A percentile compares a stretch with the other conserved stretches of the same genome.
Evolutionary conservation across 2,113 vertebrate species (phyloP).

Genomic region (Mormyrus lacerda): DNA sequence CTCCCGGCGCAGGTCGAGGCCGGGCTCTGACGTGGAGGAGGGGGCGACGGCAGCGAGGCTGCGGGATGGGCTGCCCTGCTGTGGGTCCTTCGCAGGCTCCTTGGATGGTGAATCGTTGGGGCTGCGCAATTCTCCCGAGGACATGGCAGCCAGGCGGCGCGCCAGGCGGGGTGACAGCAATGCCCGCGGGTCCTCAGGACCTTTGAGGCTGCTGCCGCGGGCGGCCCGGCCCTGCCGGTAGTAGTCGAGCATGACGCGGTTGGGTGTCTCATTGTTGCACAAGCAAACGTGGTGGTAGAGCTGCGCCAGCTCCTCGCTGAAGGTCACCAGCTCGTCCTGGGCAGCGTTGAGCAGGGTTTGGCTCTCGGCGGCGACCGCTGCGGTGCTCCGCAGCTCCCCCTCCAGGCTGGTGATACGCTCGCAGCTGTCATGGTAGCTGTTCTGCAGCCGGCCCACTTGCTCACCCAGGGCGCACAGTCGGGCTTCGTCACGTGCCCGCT

Average conservation of each 20-base stretch:
- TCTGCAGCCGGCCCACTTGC: conserved; percentile 75
- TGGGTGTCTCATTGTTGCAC: conserved; percentile 96
- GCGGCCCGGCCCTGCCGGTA: conserved; percentile 88
- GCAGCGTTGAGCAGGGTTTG: conserved; percentile 83
- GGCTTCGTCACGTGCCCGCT: conserved; percentile 70
- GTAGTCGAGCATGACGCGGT: conserved; percentile 96
- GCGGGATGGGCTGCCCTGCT: conserved; percentile 68
- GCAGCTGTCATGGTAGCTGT: conserved; percentile 67
- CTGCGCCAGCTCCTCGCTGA: conserved; percentile 94
- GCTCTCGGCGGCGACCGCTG: conserved; percentile 72
- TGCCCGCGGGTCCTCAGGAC: conserved; percentile 79
- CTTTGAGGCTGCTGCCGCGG: conserved; percentile 84
- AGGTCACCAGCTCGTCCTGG: conserved; percentile 92
- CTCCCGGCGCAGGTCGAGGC: conserved; percentile 86
- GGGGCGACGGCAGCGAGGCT: conserved; percentile 65
- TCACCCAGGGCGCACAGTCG: conserved; percentile 69
- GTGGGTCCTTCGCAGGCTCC: conserved; percentile 59
- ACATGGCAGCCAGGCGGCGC: conserved; percentile 70
- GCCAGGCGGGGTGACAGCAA: conserved; percentile 82
- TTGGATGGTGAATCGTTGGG: conserved; percentile 55
- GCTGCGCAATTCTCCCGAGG: conserved; percentile 49
- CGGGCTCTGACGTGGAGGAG: conserved; percentile 70
- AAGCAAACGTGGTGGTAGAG: conserved; percentile 96
- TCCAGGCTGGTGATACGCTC: conserved; percentile 77
- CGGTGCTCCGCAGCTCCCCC: conserved; percentile 74